Conservation (phyloP, 2,113 vertebrate species). For the Motacilla alba region DNA sequence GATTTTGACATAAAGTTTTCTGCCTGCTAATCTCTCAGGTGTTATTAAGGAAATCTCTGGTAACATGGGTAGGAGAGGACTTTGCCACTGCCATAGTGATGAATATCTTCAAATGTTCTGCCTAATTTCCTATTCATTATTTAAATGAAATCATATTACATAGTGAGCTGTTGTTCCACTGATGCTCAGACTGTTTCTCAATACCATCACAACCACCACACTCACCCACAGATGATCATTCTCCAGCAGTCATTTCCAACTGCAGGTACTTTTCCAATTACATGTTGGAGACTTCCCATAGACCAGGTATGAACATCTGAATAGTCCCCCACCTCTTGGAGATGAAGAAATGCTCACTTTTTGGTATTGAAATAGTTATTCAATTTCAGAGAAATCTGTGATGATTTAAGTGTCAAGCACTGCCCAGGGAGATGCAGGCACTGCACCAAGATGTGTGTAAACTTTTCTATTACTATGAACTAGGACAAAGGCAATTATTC, state of each 20-base stretch:
- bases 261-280: neutral
- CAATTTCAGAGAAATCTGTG: neutral
- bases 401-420: neutral
- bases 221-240: neutral
- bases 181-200: neutral
- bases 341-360: neutral
- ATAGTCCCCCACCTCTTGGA: neutral
- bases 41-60: neutral
- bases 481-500: neutral
- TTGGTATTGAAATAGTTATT: neutral
- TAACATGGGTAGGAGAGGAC: neutral
- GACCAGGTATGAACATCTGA: neutral
- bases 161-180: neutral
- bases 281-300: neutral
- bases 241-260: neutral
- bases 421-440: neutral
- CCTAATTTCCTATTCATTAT: neutral
- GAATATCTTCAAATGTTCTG: neutral
- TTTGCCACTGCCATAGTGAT: neutral
- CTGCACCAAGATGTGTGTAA: neutral
- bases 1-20: neutral
- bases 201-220: neutral
- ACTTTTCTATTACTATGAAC: neutral
- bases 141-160: neutral
- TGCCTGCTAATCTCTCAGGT: neutral